phyloP scores from a whole-genome alignment of 2,797 vertebrate species.

The Melanitta fusca region DNA sequence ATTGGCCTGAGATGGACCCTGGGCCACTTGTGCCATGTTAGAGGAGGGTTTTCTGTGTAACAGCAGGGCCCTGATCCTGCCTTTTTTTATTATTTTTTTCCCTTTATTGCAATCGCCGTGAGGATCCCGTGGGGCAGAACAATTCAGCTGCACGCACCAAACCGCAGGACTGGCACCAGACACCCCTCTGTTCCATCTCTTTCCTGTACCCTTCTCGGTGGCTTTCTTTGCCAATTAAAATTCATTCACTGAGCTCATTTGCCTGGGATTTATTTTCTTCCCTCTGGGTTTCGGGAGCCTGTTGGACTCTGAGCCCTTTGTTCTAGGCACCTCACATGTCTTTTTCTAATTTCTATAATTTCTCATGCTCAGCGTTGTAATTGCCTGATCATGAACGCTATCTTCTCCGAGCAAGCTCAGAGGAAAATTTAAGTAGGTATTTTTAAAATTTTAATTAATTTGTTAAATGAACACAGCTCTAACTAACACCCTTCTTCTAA shows the following conservation, averaged over 20 bases:
- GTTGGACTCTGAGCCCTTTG: background rate
- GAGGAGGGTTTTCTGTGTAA: background rate
- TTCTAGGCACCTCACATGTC: background rate
- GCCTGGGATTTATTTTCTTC: background rate
- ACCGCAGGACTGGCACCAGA: background rate
- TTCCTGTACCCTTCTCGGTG: background rate
- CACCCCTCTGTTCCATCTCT: background rate
- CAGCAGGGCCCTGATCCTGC: background rate
- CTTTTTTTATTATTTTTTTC: background rate
- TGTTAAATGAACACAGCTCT: background rate
- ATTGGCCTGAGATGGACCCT: background rate
- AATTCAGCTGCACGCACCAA: no score
- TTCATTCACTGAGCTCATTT: background rate
- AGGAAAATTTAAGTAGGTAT: background rate
- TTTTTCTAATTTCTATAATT: background rate
- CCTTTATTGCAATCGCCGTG: background rate
- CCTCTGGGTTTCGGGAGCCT: background rate
- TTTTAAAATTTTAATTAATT: background rate
- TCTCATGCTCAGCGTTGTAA: background rate
- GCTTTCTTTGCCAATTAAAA: background rate
- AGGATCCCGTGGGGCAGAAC: background rate
- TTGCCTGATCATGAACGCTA: background rate
- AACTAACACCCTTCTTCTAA: background rate
- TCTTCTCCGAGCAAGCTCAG: background rate
- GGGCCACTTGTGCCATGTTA: accelerated